A percentile compares a stretch with the other conserved stretches of the same genome.
These are phyloP conservation scores for Caenorhabditis sinica DNA, from an alignment of 2,888 invertebrate species.

Conservation along the genomic window DNA sequence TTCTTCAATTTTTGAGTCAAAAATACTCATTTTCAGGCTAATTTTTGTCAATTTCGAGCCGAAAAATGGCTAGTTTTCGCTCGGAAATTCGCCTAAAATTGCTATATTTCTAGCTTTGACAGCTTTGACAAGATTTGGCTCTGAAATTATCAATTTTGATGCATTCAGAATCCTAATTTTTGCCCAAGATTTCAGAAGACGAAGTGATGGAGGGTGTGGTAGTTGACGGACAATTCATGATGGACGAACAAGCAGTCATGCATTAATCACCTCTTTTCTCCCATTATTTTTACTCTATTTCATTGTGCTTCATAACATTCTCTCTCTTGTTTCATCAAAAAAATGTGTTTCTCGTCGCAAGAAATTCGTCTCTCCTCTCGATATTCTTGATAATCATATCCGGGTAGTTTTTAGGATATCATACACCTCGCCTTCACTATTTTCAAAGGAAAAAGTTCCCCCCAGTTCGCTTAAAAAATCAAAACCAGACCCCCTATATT, in stretches of 20 bases:
- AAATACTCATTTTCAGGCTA: too few species aligned
- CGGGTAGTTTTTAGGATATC: conserved; percentile 51
- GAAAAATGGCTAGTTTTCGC: too few species aligned
- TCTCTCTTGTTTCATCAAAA: conserved; percentile 1
- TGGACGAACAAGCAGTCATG: conserved; percentile 16
- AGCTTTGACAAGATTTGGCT: too few species aligned
- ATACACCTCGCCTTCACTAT: not conserved
- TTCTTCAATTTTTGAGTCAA: too few species aligned
- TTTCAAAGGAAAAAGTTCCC: too few species aligned
- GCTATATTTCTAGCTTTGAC: too few species aligned
- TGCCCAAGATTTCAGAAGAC: conserved; percentile 32
- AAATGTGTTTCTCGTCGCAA: not conserved
- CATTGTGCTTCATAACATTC: not conserved
- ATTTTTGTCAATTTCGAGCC: too few species aligned
- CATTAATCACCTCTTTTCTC: not conserved
- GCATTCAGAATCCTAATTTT: too few species aligned
- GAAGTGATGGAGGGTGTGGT: conserved; percentile 39
- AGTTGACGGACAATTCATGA: conserved; percentile 24
- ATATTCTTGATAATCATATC: not conserved
- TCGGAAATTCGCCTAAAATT: too few species aligned
- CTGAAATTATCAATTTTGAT: too few species aligned
- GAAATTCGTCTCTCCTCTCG: too few species aligned
- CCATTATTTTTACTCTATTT: not conserved
- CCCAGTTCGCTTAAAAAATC: too few species aligned
- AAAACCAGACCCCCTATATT: not conserved